Evolutionary conservation across 2,888 invertebrate genomes (phyloP), one percentile per base, ranked within the genome.

Genomic region (Choristoneura rosaceana): DNA sequence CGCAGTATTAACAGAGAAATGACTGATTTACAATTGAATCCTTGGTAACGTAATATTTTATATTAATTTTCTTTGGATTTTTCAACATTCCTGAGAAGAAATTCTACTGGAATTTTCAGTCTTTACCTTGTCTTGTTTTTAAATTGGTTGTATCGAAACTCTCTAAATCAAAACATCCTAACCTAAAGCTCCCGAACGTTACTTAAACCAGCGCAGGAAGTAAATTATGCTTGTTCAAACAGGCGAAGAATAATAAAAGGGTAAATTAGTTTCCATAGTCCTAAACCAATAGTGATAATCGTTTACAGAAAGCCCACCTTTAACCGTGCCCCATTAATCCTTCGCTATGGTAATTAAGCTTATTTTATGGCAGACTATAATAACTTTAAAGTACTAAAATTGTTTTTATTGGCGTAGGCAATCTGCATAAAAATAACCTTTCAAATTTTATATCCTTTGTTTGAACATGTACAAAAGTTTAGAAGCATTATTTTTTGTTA

Each of bases 211-310:
- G 10, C 61, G 41, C 66, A 70, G 52, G 64, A 67, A 17, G 76
- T 79, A 81, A 79, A 79, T 78, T 75, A 76, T 52, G 43, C 15
- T 61, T 74, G 74, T 70, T 76, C 69, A 77, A 79, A 80, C 77
- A 78, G 66, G 73, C 71, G 68, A 70, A 64, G 73, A 77, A 79
- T 71, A 76, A 75, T 70, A 76, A 75, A 75, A 70, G 70, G 68
- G 71, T 75, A 76, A 77, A 79, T 71, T 73, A 70, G 66, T 70
- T 67, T 73, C 69, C 65, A 65, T 59, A 71, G 74, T 74, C 71
- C 71, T 71, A 70, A 74, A 74, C 74, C 61, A 73, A 73, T 71
- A 76, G 52, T 50, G n/a, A 67, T 69, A 75, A 79, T 76, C 64
- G 76, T 75, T 78, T 77, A 74, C 69, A 52, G 58, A 41, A 50